phyloP scores from a whole-genome alignment of 2,113 vertebrate genomes.

The Beaufortia kweichowensis region DNA sequence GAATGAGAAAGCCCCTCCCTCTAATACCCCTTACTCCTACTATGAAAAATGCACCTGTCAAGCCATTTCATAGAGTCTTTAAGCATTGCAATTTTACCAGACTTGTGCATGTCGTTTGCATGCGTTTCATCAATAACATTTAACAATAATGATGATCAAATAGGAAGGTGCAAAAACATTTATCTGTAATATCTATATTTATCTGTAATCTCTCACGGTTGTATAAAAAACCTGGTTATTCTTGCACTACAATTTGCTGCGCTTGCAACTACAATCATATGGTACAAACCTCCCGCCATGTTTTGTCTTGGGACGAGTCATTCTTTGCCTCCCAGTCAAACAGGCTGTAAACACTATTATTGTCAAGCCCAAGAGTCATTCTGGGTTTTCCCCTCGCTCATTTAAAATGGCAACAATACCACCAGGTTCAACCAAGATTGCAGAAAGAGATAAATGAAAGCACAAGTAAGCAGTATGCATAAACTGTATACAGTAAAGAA shows the following conservation, averaged over 20 bases:
- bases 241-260: not conserved
- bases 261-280: slow-evolving; percentile 43
- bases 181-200: not conserved
- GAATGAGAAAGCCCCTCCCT: no score
- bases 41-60: no score
- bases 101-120: not conserved
- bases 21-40: no score
- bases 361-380: slow-evolving; percentile 51
- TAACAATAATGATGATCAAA: not conserved
- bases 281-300: slow-evolving; percentile 49
- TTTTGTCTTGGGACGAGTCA: slow-evolving; percentile 65
- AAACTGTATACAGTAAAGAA: slow-evolving; percentile 84
- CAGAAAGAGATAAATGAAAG: slow-evolving; percentile 67
- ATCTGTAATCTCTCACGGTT: not conserved
- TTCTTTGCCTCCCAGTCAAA: slow-evolving; percentile 62
- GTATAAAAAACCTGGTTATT: not conserved
- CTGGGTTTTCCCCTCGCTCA: slow-evolving; percentile 56
- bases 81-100: no score
- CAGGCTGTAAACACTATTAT: slow-evolving; percentile 71
- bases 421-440: slow-evolving; percentile 56
- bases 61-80: no score
- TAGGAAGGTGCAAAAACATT: not conserved
- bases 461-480: slow-evolving; percentile 78
- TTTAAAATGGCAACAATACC: slow-evolving; percentile 57
- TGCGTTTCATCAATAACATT: not conserved